Evolutionary conservation across 2,888 invertebrate genomes (phyloP), one percentile per base, ranked within the genome.

Genomic region (Heliconius cydno): DNA sequence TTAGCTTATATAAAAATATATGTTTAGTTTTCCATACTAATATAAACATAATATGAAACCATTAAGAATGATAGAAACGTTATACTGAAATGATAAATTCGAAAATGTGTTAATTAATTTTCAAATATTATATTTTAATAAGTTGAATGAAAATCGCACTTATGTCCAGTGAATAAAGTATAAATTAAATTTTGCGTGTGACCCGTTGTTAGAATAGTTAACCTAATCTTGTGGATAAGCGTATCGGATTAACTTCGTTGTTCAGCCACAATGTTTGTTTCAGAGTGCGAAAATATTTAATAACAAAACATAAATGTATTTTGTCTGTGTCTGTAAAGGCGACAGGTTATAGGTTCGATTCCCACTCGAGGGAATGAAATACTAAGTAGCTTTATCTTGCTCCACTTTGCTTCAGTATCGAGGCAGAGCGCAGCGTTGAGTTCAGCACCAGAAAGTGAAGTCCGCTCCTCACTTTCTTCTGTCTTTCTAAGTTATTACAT

Each of bases 201-300:
- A 34, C 15, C 34, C 41, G 25, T 41, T 25, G 60, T 60, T 73
- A 25, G 73, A 73, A 60, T 60, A 73, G 73, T n/a, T 34, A 73
- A 73, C 60, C 34, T 73, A 73, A 73, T 73, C 73, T 73, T 60
- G 34, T 60, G 60, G 60, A 73, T 73, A 60, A 60, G 57, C 30
- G 57, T 60, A 60, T 38, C 73, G 34, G 60, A 73, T 73, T 38
- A 73, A 73, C n/a, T 73, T 73, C n/a, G 57, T 25, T 73, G n/a
- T 73, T 73, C 57, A 60, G 34, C 60, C 34, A 25, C 60, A 57
- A 57, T 72, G n/a, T 57, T 57, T 73, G 57, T 60, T 60, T n/a
- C 34, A 15, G 34, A n/a, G 15, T 73, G 34, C 13, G 15, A 60
- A 73, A 73, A 60, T 60, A 73, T 70, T 70, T 70, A 3, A 9